These are phyloP conservation scores for Alloplasta piceator DNA, from an alignment of 2,888 invertebrate genomes.

Conservation along the genomic window DNA sequence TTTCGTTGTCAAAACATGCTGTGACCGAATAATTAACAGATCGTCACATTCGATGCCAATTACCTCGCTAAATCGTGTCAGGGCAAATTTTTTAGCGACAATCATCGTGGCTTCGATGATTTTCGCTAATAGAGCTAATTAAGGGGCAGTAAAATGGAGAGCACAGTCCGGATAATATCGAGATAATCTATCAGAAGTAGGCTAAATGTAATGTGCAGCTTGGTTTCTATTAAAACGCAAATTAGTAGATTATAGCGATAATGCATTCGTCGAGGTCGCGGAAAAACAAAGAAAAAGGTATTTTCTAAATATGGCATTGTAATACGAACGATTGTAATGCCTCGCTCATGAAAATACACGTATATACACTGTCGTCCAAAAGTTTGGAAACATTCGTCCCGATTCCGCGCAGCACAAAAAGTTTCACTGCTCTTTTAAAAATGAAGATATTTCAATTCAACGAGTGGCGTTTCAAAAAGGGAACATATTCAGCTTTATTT, in stretches of 20 bases:
- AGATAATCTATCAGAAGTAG: slow-evolving; percentile 31
- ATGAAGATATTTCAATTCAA: too few relatives aligned
- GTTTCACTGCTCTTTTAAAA: too few relatives aligned
- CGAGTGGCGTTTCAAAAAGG: too few relatives aligned
- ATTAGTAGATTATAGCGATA: slow-evolving; percentile 21
- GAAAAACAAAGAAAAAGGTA: slow-evolving; percentile 16
- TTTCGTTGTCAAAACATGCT: too few relatives aligned
- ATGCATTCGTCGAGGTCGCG: slow-evolving; percentile 41
- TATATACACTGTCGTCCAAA: too few relatives aligned
- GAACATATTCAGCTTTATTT: too few relatives aligned
- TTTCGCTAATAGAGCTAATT: slow-evolving; percentile 50
- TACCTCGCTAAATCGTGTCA: neutral
- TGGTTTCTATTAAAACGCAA: neutral
- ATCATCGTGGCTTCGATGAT: slow-evolving; percentile 9
- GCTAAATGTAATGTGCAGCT: slow-evolving; percentile 37
- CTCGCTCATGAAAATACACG: neutral
- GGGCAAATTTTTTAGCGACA: slow-evolving; percentile 48
- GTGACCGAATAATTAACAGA: too few relatives aligned
- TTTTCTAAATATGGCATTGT: slow-evolving; percentile 12
- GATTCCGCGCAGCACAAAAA: too few relatives aligned
- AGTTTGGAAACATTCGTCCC: too few relatives aligned
- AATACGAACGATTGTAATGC: slow-evolving; percentile 20
- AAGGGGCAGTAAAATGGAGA: neutral
- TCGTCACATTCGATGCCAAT: too few relatives aligned
- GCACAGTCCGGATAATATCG: slow-evolving; percentile 41